Conservation (phyloP, 2,797 vertebrate species). For the Distichodus sexfasciatus region DNA sequence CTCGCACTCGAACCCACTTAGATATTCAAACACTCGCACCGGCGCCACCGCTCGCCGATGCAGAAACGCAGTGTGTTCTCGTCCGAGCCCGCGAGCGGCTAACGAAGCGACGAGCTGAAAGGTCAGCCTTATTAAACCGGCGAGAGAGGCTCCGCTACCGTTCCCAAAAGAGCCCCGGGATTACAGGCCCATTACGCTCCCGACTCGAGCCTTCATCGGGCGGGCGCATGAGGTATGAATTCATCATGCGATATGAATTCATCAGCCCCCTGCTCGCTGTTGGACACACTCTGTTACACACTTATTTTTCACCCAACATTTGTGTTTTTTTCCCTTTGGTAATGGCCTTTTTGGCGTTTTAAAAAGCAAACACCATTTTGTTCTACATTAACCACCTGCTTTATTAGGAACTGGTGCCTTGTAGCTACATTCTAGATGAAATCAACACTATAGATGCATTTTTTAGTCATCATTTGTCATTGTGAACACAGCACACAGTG, state of each 20-base stretch:
- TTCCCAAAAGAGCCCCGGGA: conserved; percentile 14
- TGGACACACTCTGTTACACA: neutral
- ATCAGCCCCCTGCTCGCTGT: neutral
- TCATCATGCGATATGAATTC: neutral
- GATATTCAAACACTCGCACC: conserved; percentile 1
- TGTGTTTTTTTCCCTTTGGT: neutral
- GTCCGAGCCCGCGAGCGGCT: neutral
- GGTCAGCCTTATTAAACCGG: conserved; percentile 48
- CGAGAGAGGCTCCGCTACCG: neutral
- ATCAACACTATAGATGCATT: no score
- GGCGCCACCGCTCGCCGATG: neutral
- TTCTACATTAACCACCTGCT: no score
- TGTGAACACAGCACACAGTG: no score
- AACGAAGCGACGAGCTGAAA: conserved; percentile 38
- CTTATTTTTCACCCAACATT: conserved; percentile 2
- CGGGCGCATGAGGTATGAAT: neutral
- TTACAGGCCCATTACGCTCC: conserved; percentile 3
- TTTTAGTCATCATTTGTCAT: no score
- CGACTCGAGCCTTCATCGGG: neutral
- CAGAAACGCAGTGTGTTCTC: neutral
- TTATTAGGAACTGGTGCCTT: no score
- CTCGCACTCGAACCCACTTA: neutral
- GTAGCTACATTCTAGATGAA: no score
- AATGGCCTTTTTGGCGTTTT: conserved; percentile 3
- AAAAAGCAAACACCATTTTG: neutral